Evolutionary conservation across 2,888 invertebrate species (phyloP).

Genomic region (Lasioglossum pauxillum): DNA sequence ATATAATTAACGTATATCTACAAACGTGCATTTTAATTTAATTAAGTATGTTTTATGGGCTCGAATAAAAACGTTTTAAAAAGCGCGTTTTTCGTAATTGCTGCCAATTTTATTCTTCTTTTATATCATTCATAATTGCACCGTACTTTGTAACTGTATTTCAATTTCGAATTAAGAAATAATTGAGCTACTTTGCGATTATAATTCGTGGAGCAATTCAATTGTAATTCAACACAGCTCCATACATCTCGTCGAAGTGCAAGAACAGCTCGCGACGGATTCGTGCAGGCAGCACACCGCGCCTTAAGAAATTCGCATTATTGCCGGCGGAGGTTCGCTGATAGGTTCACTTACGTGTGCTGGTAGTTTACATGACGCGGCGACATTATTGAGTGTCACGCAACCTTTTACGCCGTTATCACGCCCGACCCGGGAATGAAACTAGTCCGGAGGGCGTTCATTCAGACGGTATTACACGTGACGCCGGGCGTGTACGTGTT

Average conservation of each 20-base stretch:
- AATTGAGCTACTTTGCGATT: no score
- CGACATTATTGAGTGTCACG: slow-evolving; percentile 33
- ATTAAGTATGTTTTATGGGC: no score
- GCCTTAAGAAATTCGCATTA: not conserved
- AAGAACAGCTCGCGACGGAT: not conserved
- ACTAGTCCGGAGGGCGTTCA: slow-evolving; percentile 26
- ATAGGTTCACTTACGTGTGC: slow-evolving; percentile 8
- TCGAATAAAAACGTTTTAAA: no score
- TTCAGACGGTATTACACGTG: slow-evolving; percentile 29
- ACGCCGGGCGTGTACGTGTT: slow-evolving; percentile 26
- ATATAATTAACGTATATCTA: no score
- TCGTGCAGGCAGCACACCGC: not conserved
- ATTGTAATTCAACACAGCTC: no score
- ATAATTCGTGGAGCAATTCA: no score
- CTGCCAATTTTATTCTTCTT: no score
- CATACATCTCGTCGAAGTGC: not conserved
- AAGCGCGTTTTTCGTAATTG: no score
- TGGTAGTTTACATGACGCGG: not conserved
- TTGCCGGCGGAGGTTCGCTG: not conserved
- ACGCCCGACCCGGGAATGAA: not conserved
- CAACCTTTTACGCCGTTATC: slow-evolving; percentile 28
- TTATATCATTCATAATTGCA: no score
- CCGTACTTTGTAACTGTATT: no score
- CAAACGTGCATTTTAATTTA: no score
- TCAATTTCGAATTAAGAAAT: no score